Base-by-base conservation (phyloP, 2,888 invertebrate species). In the Thymelicus acteon region DNA sequence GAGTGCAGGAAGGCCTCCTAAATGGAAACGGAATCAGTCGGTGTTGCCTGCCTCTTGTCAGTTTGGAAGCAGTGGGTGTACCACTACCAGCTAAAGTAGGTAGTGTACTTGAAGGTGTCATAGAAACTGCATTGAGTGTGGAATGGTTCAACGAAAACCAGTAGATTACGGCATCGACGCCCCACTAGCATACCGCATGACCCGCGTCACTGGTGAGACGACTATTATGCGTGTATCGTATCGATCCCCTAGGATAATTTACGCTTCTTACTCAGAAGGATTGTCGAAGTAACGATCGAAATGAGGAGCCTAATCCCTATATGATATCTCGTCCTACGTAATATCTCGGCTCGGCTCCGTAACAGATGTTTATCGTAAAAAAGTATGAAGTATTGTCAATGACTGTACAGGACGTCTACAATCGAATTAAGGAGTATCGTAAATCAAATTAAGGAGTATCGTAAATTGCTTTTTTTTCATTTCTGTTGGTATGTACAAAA, bases 201-300 rank as follows among this genome's bases (percentile, higher is more conserved):
- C 82, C 82, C 78, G 81, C 76, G 81, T 78, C 77, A 78, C 79
- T 81, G 83, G 82, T 81, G 84, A 82, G 82, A 77, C 82, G 81
- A 82, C 85, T 85, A 85, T n/a, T 84, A 86, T 85, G 83, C 82
- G 86, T 86, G 85, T 92, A 92, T 93, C 83, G 92, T 92, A 92
- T 93, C 83, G 92, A 92, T 91, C 92, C 86, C 82, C 74, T 83
- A 80, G 82, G 79, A 78, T 79, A 82, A 85, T 87, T 87, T 87
- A 86, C 86, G 85, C 86, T 89, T 87, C 85, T 86, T 87, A 86
- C 83, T n/a, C 49, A 60, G 47, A 60, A 12, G 40, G 31, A 60
- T 48, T 48, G 15, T n/a, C 19, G 31, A 40, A 69, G 44, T 54
- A 37, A 40, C 47, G 15, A 37, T 31, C 37, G 57, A 37, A 37